Evolutionary conservation across 2,797 vertebrate species (phyloP), one percentile per base, ranked within the genome.

Genomic region (Falco berigora): DNA sequence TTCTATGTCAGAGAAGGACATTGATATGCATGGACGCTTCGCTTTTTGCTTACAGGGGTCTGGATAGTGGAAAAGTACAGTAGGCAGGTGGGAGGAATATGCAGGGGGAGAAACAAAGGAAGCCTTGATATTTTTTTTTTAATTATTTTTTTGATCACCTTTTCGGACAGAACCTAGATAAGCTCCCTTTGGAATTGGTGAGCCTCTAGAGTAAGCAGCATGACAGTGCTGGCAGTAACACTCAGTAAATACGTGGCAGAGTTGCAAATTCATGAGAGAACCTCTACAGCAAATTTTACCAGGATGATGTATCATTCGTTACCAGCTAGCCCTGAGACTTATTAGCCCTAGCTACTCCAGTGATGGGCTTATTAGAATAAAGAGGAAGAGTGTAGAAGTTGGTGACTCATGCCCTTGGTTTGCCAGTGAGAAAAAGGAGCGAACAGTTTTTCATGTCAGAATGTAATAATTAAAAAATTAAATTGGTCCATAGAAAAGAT

Each of bases 401-500:
- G 90, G 56, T 86, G 84, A 82, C 71, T 90, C 85, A 63, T 91
- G 88, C 74, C 83, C 96, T 96, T 93, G 86, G 71, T 89, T 95
- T 95, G 86, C 74, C 74, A 89, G 56, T 0, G 3, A 88, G 86
- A 82, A 80, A 90, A 92, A 81, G 55, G 52, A 94, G 40, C 0
- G 10, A 85, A 19, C 44, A 55, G 36, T 76, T 94, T 95, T 95
- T 95, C 74, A 87, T 86, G 74, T 90, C 78, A 92, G 71, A 89
- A 93, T 64, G 81, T 82, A 95, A 66, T 95, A 94, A 93, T 96
- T 92, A 79, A 75, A 88, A 88, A 93, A 84, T 46, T 38, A 74
- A 94, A 95, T 55, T 55, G 90, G 50, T 85, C 74, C 90, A 93
- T 3, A 85, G 88, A 95, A 87, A 83, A 85, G 78, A 88, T 52